Percentiles rank a stretch among this genome's conserved stretches.
phyloP scores from a whole-genome alignment of 2,888 invertebrate genomes.

The Clostera curtula region DNA sequence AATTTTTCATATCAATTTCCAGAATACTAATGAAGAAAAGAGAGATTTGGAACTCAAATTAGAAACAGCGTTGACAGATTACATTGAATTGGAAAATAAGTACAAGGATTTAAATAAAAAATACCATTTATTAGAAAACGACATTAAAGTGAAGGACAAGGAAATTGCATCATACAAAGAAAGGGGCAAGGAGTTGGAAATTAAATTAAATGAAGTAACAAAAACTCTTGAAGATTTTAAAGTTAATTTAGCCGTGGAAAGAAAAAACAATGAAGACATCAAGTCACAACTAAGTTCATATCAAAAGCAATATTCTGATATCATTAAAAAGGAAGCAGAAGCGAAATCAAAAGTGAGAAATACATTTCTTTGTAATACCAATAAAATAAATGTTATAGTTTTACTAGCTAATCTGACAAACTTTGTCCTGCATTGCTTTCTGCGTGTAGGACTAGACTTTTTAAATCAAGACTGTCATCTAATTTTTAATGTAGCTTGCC shows the following conservation, averaged over 20 bases:
- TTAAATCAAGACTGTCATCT: too few relatives aligned
- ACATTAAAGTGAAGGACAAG: constrained; percentile 50
- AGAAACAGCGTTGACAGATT: constrained; percentile 66
- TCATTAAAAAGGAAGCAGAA: constrained; percentile 52
- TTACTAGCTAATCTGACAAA: background rate
- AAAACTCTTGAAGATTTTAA: constrained; percentile 44
- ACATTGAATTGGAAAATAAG: constrained; percentile 63
- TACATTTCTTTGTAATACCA: background rate
- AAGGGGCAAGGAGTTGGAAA: constrained; percentile 42
- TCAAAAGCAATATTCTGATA: constrained; percentile 47
- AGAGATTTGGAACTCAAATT: constrained; percentile 73
- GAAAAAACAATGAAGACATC: constrained; percentile 47
- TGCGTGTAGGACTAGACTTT: too few relatives aligned
- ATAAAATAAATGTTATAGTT: too few relatives aligned
- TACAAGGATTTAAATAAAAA: constrained; percentile 43
- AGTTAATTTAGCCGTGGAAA: constrained; percentile 48
- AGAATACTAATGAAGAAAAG: constrained; percentile 63
- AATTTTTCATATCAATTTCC: constrained; percentile 11
- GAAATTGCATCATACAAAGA: constrained; percentile 63
- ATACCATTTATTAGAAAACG: constrained; percentile 31
- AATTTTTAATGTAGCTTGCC: too few relatives aligned
- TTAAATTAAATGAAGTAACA: constrained; percentile 32
- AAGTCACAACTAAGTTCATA: constrained; percentile 37
- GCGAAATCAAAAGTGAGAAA: constrained; percentile 49
- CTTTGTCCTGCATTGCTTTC: background rate